These are phyloP conservation scores for Erythrocebus patas DNA, from an alignment of 2,113 vertebrate species.

Conservation along the genomic window DNA sequence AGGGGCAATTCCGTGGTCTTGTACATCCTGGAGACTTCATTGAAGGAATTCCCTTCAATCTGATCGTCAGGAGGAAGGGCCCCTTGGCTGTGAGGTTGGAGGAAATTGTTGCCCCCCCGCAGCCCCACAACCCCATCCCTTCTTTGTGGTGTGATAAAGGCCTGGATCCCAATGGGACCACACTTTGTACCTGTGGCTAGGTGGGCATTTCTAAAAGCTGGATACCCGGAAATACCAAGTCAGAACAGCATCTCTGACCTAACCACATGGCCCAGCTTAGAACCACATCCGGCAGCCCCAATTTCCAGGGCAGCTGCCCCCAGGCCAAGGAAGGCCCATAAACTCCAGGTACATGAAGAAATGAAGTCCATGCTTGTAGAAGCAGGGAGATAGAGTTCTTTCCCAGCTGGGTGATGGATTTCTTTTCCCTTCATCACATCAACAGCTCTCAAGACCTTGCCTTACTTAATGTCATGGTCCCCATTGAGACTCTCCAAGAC, in stretches of 20 bases:
- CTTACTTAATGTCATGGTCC: neutral
- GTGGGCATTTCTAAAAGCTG: neutral
- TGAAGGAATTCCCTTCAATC: neutral
- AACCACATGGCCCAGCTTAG: neutral
- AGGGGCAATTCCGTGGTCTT: neutral
- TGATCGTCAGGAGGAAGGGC: neutral
- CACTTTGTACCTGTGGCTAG: neutral
- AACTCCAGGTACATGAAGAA: neutral
- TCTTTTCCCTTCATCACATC: neutral
- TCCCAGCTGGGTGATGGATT: neutral
- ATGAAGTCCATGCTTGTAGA: neutral
- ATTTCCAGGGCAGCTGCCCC: neutral
- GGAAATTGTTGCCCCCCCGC: neutral
- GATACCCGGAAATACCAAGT: neutral
- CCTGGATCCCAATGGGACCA: neutral
- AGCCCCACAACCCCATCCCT: neutral
- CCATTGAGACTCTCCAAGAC: neutral
- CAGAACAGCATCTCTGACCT: neutral
- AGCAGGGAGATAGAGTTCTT: neutral
- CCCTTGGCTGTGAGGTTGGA: neutral
- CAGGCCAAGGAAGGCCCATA: neutral
- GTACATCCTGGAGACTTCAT: neutral
- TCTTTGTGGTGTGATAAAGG: neutral
- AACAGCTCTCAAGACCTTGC: neutral
- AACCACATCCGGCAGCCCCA: neutral